Evolutionary conservation across 53 echinoderm and acorn worm species (phyloP).

Genomic region (Apostichopus leukothele): DNA sequence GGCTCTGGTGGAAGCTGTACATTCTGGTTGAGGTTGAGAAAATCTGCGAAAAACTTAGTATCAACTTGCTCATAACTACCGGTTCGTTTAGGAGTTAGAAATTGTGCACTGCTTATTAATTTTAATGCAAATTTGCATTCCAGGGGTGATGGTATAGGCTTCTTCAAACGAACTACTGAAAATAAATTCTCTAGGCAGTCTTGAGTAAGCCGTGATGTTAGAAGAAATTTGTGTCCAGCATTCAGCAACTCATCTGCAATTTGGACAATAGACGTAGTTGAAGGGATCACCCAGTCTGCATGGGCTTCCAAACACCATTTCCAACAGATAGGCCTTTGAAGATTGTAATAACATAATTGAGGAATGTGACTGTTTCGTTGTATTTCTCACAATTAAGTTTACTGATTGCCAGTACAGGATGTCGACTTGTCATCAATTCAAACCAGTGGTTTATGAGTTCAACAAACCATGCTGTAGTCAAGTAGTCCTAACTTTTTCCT

Average conservation of each 20-base stretch:
- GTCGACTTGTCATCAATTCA: constrained; percentile 25
- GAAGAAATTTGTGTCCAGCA: constrained; percentile 55
- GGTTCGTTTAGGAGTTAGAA: constrained; percentile 37
- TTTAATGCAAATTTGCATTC: constrained; percentile 68
- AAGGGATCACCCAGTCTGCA: constrained; percentile 56
- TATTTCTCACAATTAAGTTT: constrained; percentile 52
- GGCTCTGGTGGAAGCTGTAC: constrained; percentile 1
- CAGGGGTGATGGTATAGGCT: constrained; percentile 67
- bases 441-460: constrained; percentile 6
- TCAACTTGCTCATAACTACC: not conserved
- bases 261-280: constrained; percentile 48
- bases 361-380: constrained; percentile 46
- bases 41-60: constrained; percentile 51
- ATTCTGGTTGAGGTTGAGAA: not conserved
- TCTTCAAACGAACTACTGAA: constrained; percentile 56
- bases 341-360: constrained; percentile 38
- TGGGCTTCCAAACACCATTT: constrained; percentile 70
- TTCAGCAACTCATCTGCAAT: constrained; percentile 61
- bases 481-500: not conserved
- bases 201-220: constrained; percentile 62
- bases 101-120: constrained; percentile 66
- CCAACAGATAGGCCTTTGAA: constrained; percentile 57
- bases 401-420: constrained; percentile 35
- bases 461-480: constrained; percentile 42
- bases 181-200: constrained; percentile 74